Percentiles rank a stretch among this genome's conserved stretches.
phyloP scores from a whole-genome alignment of 2,113 vertebrate genomes.

The Epinephelus moara region DNA sequence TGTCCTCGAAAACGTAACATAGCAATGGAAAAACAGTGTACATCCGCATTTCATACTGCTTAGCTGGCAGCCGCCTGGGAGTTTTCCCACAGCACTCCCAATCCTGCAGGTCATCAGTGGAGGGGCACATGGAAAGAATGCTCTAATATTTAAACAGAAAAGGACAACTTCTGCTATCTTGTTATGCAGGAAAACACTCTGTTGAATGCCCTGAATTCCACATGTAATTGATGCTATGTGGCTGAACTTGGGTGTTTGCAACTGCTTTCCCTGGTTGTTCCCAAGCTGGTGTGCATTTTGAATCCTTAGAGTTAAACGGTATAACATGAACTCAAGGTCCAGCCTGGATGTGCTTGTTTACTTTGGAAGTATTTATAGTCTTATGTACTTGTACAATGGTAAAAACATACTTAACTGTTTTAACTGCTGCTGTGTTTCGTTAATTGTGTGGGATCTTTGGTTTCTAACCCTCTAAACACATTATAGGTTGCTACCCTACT shows the following conservation, averaged over 20 bases:
- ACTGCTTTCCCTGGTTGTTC: slow-evolving; percentile 51
- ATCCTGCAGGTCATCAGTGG: slow-evolving; percentile 73
- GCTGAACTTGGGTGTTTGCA: slow-evolving; percentile 78
- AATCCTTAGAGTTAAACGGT: slow-evolving; percentile 55
- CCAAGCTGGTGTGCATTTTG: slow-evolving; percentile 45
- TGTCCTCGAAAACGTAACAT: slow-evolving; percentile 43
- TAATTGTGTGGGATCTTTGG: slow-evolving; percentile 48
- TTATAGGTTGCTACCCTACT: slow-evolving; percentile 18
- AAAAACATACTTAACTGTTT: slow-evolving; percentile 46
- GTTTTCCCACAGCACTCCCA: slow-evolving; percentile 81
- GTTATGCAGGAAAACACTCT: slow-evolving; percentile 82
- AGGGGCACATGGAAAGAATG: slow-evolving; percentile 82
- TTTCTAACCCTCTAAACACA: slow-evolving; percentile 50
- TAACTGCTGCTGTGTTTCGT: neutral
- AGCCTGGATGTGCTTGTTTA: slow-evolving; percentile 46
- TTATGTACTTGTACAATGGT: slow-evolving; percentile 17
- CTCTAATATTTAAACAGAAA: slow-evolving; percentile 85
- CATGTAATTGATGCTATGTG: slow-evolving; percentile 85
- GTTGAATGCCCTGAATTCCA: slow-evolving; percentile 89
- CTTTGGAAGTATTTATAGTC: slow-evolving; percentile 60
- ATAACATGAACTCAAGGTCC: slow-evolving; percentile 52
- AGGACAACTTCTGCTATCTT: slow-evolving; percentile 83
- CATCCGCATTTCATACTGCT: slow-evolving; percentile 62
- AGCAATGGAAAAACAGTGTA: slow-evolving; percentile 43
- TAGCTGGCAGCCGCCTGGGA: slow-evolving; percentile 67